A percentile compares a stretch with the other conserved stretches of the same genome.
Conservation (phyloP, 2,797 vertebrate species). For the Gymnodraco acuticeps region DNA sequence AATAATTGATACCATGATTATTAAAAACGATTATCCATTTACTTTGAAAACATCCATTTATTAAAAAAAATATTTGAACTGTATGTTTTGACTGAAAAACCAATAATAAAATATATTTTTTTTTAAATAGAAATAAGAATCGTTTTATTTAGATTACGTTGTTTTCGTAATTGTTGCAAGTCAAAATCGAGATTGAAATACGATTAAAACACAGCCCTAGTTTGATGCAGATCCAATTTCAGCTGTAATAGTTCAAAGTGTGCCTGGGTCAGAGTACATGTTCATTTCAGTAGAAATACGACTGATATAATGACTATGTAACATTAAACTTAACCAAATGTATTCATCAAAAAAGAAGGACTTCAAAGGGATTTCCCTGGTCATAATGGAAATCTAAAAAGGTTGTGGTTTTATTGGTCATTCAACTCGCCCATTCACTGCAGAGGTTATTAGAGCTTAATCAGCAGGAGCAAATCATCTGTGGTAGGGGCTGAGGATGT, state of each 20-base stretch:
- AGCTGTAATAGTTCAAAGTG: not conserved
- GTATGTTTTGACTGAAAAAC: too few species aligned
- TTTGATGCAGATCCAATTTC: constrained; percentile 15
- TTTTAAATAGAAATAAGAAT: too few species aligned
- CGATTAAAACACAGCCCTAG: too few species aligned
- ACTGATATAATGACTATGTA: constrained; percentile 3
- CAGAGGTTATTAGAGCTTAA: constrained; percentile 36
- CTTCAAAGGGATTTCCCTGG: not conserved
- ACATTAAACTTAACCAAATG: not conserved
- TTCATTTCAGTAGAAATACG: not conserved
- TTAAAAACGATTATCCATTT: too few species aligned
- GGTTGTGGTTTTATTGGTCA: constrained; percentile 16
- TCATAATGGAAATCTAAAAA: not conserved
- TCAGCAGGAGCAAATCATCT: constrained; percentile 41
- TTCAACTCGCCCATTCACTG: constrained; percentile 13
- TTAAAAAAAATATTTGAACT: too few species aligned
- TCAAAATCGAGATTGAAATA: too few species aligned
- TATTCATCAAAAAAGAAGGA: not conserved
- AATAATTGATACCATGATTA: too few species aligned
- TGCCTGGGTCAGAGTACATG: not conserved
- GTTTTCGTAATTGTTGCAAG: too few species aligned
- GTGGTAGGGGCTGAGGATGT: constrained; percentile 6
- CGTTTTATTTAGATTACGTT: too few species aligned
- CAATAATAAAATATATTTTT: too few species aligned
- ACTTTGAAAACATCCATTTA: too few species aligned